Evolutionary conservation across 2,797 vertebrate species (phyloP).

Genomic region (Molossus molossus): DNA sequence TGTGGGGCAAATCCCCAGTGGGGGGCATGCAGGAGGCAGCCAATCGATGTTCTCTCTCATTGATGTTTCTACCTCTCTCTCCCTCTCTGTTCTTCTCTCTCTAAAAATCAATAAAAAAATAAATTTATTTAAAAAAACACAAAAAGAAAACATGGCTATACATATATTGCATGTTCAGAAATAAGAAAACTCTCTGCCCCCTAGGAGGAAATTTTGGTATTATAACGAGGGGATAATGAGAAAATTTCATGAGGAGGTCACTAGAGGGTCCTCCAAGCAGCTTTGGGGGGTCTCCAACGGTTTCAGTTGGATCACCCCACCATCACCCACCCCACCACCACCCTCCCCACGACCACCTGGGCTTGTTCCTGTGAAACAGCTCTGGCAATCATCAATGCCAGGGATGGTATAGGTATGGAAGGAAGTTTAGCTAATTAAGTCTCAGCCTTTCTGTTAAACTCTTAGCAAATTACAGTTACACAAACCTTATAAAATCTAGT

Average conservation of each 20-base stretch:
- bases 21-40: no score
- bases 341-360: no score
- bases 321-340: accelerated
- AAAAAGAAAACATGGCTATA: neutral
- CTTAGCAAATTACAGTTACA: neutral
- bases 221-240: neutral
- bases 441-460: neutral
- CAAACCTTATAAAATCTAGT: neutral
- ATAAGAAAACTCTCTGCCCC: neutral
- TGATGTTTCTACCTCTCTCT: no score
- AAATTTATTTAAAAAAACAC: no score
- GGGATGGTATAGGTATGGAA: neutral
- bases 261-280: neutral
- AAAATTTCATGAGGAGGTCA: neutral
- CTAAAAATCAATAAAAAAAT: no score
- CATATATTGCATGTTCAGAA: neutral
- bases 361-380: neutral
- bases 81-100: no score
- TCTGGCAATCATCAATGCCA: neutral
- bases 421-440: neutral
- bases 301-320: neutral
- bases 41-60: no score
- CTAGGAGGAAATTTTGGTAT: neutral
- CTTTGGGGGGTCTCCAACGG: neutral
- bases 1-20: no score